Conservation (phyloP, 2,888 invertebrate genomes). For the Magallana nippona region DNA sequence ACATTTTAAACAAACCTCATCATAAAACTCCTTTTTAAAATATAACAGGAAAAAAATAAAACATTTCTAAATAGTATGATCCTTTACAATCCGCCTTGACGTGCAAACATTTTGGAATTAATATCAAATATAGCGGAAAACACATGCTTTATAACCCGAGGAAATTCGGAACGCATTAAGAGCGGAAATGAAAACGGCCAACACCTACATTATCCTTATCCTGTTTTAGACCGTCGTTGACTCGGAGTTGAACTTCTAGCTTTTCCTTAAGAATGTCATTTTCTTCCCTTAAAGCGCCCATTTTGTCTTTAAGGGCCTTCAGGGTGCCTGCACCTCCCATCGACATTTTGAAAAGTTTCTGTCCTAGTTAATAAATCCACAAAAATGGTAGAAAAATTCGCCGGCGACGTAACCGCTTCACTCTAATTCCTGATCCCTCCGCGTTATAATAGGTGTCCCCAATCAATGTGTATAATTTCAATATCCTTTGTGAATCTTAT, state of each 20-base stretch:
- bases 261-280: constrained; percentile 99
- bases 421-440: constrained; percentile 17
- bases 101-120: background rate
- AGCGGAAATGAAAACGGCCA: constrained; percentile 31
- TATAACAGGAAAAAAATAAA: background rate
- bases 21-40: background rate
- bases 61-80: too few species aligned
- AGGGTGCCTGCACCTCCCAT: constrained; percentile 84
- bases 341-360: constrained; percentile 38
- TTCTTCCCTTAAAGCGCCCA: constrained; percentile 99
- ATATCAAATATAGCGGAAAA: background rate
- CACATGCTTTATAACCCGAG: constrained; percentile 15
- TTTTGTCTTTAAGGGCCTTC: constrained; percentile 99
- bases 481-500: background rate
- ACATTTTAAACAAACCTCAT: too few species aligned
- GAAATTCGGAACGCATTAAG: constrained; percentile 14
- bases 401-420: constrained; percentile 29
- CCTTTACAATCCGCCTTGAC: too few species aligned
- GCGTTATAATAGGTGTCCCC: background rate
- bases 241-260: constrained; percentile 96
- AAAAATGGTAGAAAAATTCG: constrained; percentile 51
- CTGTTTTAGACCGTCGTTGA: constrained; percentile 86
- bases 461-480: background rate
- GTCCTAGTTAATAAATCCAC: constrained; percentile 34
- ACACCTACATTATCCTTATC: constrained; percentile 45